Evolutionary conservation across 2,113 vertebrate species (phyloP), one percentile per base, ranked within the genome.

Genomic region (Loxodonta africana): DNA sequence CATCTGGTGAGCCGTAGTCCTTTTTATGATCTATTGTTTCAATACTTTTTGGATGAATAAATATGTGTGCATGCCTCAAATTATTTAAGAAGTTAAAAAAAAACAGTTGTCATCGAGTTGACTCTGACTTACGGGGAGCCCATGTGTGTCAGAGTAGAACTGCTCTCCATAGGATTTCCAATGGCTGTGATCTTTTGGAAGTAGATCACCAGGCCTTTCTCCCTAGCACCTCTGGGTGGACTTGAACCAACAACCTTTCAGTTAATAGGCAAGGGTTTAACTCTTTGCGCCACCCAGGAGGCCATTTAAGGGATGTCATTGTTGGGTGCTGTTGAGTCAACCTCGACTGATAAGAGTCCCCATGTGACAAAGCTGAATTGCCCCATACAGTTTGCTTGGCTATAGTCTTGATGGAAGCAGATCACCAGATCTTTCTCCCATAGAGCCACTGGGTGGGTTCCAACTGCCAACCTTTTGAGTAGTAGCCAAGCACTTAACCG

Each of bases 41-140:
- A 82, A 51, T 92, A 46, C 26, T 7, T 91, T 86, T 87, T 87
- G 20, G 20, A 62, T 69, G 21, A 95, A 89, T 78, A 67, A 30
- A 77, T 48, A 60, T 3, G 69, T 11, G 41, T 73, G 14, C 81
- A 6, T 73, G 60, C 30, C n/a, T 95, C 57, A 53, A 11, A 93
- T 76, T 73, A 33, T 60, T 77, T 90, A 95, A 84, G n/a, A 28
- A n/a, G 28, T 71, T 33, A 17, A 33, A n/a, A 30, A 69, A 71
- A n/a, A 71, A 15, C 63, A 67, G 63, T 11, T 28, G 63, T 14
- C 53, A 57, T 57, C 53, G 15, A 17, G 12, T 57, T 57, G 53
- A 57, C 15, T 57, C 53, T 57, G 53, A 57, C 53, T 57, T 57
- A 57, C 15, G 67, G 67, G 15, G 67, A 71, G 11, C 30, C 30